Evolutionary conservation across 53 echinoderm and acorn worm species (phyloP), one percentile per base, ranked within the genome.

Genomic region (Hippasteria phrygiana): DNA sequence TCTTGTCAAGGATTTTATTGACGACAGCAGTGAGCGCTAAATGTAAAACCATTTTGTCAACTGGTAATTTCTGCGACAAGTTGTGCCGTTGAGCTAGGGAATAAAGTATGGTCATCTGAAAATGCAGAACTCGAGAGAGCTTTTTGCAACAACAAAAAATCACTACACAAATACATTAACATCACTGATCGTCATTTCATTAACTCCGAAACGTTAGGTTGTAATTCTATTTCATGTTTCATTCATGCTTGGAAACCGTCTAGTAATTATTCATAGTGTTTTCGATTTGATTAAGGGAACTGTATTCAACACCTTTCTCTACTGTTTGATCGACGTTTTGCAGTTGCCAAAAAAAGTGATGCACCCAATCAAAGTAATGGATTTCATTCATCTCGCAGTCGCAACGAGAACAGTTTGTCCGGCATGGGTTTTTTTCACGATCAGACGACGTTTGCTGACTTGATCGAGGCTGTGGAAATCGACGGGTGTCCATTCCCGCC

Each of bases 241-340:
- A 32, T 45, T 69, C 53, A 47, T 70, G 53, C 70, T 69, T 69
- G 69, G 85, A 29, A 50, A 36, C 50, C 56, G n/a, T 14, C 1
- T 20, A 11, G 71, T 85, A 85, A 85, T 85, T 85, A 85, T 85
- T 85, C 85, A 85, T 85, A 85, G 85, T 85, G 85, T 85, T 85
- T 71, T 50, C 14, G 22, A 85, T 85, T 85, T 85, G 85, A 85
- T 85, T 85, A 85, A 0, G 22, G 35, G 71, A 24, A 37, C 85
- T 35, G 42, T 37, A 42, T 85, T 71, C 81, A 65, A 81, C 81
- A 81, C 81, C 13, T 85, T 48, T 71, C n/a, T 8, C 31, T 24
- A 33, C 54, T 35, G 22, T 47, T 75, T 48, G 4, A 51, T 85
- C 22, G 85, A 85, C 85, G 22, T 85, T 28, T 85, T 85, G 71